Percentiles rank a stretch among this genome's conserved stretches.
These are phyloP conservation scores for Drosophila prolongata DNA, from an alignment of 2,888 invertebrate genomes.

Conservation along the genomic window DNA sequence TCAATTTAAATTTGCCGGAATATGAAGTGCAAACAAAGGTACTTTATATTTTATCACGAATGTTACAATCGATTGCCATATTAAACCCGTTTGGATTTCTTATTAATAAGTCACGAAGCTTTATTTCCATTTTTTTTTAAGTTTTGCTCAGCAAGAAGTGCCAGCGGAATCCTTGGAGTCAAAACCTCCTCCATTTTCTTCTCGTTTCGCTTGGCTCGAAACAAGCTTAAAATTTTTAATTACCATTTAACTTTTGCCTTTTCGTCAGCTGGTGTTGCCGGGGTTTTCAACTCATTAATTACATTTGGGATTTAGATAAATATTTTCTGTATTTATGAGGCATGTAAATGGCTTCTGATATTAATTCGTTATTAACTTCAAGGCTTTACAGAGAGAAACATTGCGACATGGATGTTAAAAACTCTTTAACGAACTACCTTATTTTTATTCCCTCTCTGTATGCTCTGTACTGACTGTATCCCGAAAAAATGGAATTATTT, in stretches of 20 bases:
- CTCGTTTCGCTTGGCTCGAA: conserved; percentile 26
- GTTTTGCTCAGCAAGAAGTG: conserved; percentile 17
- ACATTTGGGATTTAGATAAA: conserved; percentile 43
- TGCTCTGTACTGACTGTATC: no score
- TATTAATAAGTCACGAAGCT: conserved; percentile 37
- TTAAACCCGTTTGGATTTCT: not conserved
- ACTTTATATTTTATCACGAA: conserved; percentile 22
- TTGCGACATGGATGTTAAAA: not conserved
- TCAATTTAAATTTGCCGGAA: not conserved
- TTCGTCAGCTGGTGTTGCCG: conserved; percentile 32
- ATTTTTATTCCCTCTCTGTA: no score
- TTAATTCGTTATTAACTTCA: conserved; percentile 18
- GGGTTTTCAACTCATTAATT: conserved; percentile 45
- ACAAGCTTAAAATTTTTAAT: conserved; percentile 58
- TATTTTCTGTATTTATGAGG: conserved; percentile 29
- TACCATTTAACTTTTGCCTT: conserved; percentile 42
- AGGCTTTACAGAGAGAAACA: conserved; percentile 1
- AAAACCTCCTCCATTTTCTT: not conserved
- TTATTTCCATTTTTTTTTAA: conserved; percentile 45
- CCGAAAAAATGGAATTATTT: not conserved
- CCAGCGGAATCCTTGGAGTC: conserved; percentile 30
- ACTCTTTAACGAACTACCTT: not conserved
- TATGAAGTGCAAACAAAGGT: conserved; percentile 9
- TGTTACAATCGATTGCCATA: conserved; percentile 1
- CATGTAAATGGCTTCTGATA: conserved; percentile 32